Percentiles rank a stretch among this genome's conserved stretches.
phyloP scores from a whole-genome alignment of 1,140 invertebrate species.

The Drosophila lowei region DNA sequence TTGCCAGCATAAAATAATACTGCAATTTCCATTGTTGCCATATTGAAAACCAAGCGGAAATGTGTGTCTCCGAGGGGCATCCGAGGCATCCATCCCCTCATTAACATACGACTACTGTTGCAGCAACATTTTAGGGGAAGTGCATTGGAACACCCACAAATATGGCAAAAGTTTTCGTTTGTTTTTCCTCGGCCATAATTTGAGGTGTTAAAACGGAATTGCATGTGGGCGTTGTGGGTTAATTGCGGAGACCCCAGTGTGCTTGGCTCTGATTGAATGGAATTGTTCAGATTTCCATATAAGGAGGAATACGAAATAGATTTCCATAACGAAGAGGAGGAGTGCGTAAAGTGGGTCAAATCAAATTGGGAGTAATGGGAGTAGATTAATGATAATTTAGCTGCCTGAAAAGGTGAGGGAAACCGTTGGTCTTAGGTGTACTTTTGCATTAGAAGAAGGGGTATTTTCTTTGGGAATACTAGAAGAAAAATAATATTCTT shows the following conservation, averaged over 20 bases:
- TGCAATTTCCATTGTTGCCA: slow-evolving; percentile 59
- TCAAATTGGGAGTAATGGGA: not conserved
- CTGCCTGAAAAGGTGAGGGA: not conserved
- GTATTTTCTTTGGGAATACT: too few relatives aligned
- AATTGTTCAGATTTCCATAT: slow-evolving; percentile 39
- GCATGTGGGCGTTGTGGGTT: slow-evolving; percentile 50
- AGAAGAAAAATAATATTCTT: too few relatives aligned
- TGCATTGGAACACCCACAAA: slow-evolving; percentile 36
- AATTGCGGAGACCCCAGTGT: slow-evolving; percentile 34
- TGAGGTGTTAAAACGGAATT: slow-evolving; percentile 50
- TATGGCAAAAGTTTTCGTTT: slow-evolving; percentile 42
- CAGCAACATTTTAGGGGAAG: slow-evolving; percentile 20
- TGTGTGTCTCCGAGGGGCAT: slow-evolving; percentile 34
- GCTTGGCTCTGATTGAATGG: slow-evolving; percentile 36
- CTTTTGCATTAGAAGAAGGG: not conserved
- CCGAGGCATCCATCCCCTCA: slow-evolving; percentile 14
- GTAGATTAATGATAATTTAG: too few relatives aligned
- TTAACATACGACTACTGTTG: slow-evolving; percentile 38
- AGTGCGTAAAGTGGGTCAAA: slow-evolving; percentile 20
- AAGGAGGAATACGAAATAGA: slow-evolving; percentile 26
- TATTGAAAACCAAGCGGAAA: slow-evolving; percentile 55
- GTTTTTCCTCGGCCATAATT: slow-evolving; percentile 44
- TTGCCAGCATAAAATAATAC: slow-evolving; percentile 55
- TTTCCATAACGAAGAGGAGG: not conserved
- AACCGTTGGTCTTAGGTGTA: not conserved